phyloP scores from a whole-genome alignment of 1,140 invertebrate genomes.

The Heliconius hewitsoni region DNA sequence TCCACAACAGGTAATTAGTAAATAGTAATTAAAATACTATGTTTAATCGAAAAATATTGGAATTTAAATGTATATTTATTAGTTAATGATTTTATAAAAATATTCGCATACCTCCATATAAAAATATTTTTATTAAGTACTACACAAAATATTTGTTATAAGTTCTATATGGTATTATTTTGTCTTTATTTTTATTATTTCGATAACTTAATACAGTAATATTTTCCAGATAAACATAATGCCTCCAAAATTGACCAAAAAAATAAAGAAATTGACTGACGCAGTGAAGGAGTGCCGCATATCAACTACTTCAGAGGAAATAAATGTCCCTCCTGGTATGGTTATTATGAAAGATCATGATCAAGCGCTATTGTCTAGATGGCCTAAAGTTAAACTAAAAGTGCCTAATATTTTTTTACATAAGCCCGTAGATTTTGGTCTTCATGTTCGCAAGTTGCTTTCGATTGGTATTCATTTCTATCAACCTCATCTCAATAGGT shows the following conservation, averaged over 20 bases:
- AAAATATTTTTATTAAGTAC: background rate
- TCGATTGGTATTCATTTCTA: conserved; percentile 49
- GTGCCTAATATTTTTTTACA: conserved; percentile 60
- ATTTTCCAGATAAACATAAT: conserved; percentile 12
- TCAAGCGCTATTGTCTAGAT: conserved; percentile 35
- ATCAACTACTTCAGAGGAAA: background rate
- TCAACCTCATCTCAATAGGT: conserved; percentile 34
- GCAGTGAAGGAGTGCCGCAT: conserved; percentile 4
- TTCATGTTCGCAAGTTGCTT: conserved; percentile 48
- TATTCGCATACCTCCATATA: background rate
- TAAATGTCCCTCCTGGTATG: conserved; percentile 18
- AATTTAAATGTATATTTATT: background rate
- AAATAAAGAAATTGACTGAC: conserved; percentile 16
- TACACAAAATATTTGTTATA: background rate
- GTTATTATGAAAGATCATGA: conserved; percentile 16
- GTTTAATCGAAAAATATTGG: background rate
- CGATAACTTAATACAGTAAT: background rate
- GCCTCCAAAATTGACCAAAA: background rate
- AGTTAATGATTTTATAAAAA: background rate
- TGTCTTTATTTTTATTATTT: background rate
- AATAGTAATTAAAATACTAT: background rate
- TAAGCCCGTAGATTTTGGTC: conserved; percentile 47
- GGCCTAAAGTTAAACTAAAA: conserved; percentile 48
- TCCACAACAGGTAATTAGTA: background rate
- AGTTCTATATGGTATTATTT: background rate